Percentiles rank a stretch among this genome's conserved stretches.
Evolutionary conservation across 2,888 invertebrate species (phyloP).

Genomic region (Merodon equestris): DNA sequence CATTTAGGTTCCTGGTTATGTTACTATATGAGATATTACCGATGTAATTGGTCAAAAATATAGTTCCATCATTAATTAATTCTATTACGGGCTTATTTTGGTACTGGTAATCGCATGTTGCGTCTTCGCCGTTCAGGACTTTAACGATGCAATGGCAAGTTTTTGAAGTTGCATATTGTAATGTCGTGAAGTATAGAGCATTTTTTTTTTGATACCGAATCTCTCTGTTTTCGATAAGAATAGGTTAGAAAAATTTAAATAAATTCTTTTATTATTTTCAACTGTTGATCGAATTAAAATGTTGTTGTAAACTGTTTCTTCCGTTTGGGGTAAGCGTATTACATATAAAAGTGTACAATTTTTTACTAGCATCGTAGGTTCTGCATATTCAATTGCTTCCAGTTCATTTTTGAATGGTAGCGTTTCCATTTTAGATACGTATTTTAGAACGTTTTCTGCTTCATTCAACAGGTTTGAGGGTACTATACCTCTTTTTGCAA

Average conservation of each 20-base stretch:
- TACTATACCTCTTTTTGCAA: conserved; percentile 58
- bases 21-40: conserved; percentile 36
- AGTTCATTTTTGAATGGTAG: conserved; percentile 65
- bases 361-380: conserved; percentile 59
- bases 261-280: conserved; percentile 44
- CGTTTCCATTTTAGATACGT: conserved; percentile 58
- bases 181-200: conserved; percentile 3
- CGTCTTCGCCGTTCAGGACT: conserved; percentile 39
- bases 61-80: conserved; percentile 43
- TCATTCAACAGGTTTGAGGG: conserved; percentile 59
- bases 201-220: conserved; percentile 26
- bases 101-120: conserved; percentile 44
- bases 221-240: conserved; percentile 43
- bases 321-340: conserved; percentile 53
- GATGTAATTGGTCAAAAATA: conserved; percentile 45
- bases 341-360: conserved; percentile 55
- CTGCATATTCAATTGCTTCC: conserved; percentile 61
- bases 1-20: conserved; percentile 26
- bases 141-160: conserved; percentile 15
- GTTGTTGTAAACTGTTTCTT: conserved; percentile 53
- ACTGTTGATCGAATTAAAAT: conserved; percentile 51
- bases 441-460: conserved; percentile 55
- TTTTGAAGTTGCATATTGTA: conserved; percentile 7
- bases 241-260: conserved; percentile 24
- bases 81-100: conserved; percentile 45